Percentiles rank a stretch among this genome's conserved stretches.
Evolutionary conservation across 2,113 vertebrate genomes (phyloP).

Genomic region (Aspiorhynchus laticeps): DNA sequence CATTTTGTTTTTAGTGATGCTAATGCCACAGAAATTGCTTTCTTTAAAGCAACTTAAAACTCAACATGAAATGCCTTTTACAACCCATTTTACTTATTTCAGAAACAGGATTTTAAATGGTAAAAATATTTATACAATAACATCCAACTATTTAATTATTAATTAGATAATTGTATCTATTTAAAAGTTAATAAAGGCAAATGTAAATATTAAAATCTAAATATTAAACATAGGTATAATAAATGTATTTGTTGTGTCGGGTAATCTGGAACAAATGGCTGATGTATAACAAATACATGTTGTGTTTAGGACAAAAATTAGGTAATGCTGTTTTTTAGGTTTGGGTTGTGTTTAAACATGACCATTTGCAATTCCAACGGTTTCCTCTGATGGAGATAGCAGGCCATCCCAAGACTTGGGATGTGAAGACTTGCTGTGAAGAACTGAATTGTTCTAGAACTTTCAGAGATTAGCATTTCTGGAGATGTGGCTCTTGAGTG

Average conservation of each 20-base stretch:
- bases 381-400: not conserved
- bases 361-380: not conserved
- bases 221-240: no score
- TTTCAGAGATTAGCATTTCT: not conserved
- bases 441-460: not conserved
- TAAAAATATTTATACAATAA: not conserved
- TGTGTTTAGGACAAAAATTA: not conserved
- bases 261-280: not conserved
- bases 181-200: no score
- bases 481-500: not conserved
- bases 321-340: not conserved
- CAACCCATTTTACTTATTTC: no score
- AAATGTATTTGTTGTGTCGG: not conserved
- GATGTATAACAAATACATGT: not conserved
- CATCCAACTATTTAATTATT: no score
- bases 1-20: not conserved
- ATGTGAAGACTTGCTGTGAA: not conserved
- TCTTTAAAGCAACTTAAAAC: no score
- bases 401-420: not conserved
- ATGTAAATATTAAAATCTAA: no score
- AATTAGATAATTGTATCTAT: no score
- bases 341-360: not conserved
- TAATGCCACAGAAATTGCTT: not conserved
- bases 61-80: not conserved
- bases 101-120: not conserved